These are phyloP conservation scores for Xestia xanthographa DNA, from an alignment of 2,888 invertebrate species.

Conservation along the genomic window DNA sequence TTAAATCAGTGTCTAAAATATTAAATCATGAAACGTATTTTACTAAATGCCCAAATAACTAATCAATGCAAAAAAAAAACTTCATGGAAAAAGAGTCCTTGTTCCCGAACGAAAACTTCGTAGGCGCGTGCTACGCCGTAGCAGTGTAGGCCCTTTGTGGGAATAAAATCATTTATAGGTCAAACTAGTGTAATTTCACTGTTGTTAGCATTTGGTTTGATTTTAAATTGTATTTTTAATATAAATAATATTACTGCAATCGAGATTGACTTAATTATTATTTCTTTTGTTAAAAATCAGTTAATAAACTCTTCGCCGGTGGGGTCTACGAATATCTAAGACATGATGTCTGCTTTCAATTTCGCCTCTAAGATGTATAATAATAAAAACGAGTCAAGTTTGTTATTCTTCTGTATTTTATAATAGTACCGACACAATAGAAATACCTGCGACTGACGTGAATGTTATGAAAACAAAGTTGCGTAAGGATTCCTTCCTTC, in stretches of 20 bases:
- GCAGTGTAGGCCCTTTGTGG: conserved; percentile 38
- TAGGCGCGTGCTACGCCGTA: conserved; percentile 73
- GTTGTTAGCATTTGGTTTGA: not conserved
- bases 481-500: conserved; percentile 32
- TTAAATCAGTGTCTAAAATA: not conserved
- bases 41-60: not conserved
- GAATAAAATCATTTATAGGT: conserved; percentile 6
- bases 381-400: conserved; percentile 25
- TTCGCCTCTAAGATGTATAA: conserved; percentile 7
- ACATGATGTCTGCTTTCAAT: conserved; percentile 12
- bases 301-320: not conserved
- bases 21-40: not conserved
- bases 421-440: conserved; percentile 59
- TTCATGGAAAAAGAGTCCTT: conserved; percentile 12
- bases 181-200: not conserved
- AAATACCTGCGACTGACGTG: conserved; percentile 46
- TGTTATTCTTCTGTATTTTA: conserved; percentile 53
- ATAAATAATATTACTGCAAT: not conserved
- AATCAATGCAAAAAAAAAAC: not conserved
- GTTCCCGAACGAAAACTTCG: conserved; percentile 50
- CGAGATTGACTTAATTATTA: not conserved
- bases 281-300: not conserved
- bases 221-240: not conserved
- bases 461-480: conserved; percentile 61
- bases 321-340: not conserved